These are phyloP conservation scores for Drosophila sordidula DNA, from an alignment of 2,888 invertebrate genomes.

Conservation along the genomic window DNA sequence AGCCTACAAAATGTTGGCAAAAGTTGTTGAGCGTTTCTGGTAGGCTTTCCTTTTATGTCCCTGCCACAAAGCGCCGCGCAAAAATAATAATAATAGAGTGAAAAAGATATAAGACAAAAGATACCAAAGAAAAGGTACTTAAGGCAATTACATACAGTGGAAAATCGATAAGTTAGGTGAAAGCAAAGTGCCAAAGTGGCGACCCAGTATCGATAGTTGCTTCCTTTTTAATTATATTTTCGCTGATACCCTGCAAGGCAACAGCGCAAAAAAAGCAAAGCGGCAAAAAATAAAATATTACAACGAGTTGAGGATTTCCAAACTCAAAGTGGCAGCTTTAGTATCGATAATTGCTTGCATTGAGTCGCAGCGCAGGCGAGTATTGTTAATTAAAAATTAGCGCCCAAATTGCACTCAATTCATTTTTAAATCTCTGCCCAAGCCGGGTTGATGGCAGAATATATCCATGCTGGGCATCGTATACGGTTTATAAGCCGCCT, in stretches of 20 bases:
- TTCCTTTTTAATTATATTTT: conserved; percentile 7
- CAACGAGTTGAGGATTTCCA: not conserved
- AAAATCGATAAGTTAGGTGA: conserved; percentile 9
- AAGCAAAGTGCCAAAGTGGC: not conserved
- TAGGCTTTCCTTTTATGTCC: conserved; percentile 14
- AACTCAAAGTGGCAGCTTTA: no score
- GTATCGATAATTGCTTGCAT: no score
- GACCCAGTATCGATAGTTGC: not conserved
- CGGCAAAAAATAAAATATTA: not conserved
- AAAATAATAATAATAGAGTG: not conserved
- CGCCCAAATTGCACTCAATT: no score
- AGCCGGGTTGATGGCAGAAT: no score
- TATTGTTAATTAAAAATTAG: no score
- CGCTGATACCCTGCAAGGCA: not conserved
- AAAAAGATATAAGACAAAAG: not conserved
- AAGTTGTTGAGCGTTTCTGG: conserved; percentile 17
- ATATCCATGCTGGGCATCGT: no score
- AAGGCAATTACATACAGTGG: not conserved
- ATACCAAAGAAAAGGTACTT: conserved; percentile 3
- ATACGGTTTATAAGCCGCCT: no score
- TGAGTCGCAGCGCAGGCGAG: no score
- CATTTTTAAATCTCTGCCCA: no score
- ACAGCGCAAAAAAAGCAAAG: not conserved
- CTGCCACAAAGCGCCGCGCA: not conserved
- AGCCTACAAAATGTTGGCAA: conserved; percentile 3